Percentiles rank a stretch among this genome's conserved stretches.
These are phyloP conservation scores for Phalangium opilio DNA, from an alignment of 2,888 invertebrate species.

Conservation along the genomic window DNA sequence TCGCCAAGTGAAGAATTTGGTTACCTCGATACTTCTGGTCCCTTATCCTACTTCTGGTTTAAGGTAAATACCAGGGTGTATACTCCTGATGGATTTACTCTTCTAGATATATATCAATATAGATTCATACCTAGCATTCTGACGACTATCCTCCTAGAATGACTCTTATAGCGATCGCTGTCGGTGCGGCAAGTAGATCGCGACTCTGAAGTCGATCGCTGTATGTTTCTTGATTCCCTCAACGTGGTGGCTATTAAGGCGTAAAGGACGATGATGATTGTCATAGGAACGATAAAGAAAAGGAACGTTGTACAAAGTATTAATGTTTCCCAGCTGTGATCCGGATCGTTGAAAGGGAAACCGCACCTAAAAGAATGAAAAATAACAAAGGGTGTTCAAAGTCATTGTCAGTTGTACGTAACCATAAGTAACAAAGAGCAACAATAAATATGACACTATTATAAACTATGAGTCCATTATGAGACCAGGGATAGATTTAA, in stretches of 20 bases:
- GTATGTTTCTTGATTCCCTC: conserved; percentile 22
- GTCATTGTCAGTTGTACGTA: too few relatives aligned
- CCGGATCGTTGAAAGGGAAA: conserved; percentile 26
- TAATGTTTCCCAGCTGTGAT: conserved; percentile 24
- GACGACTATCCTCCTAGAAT: conserved; percentile 29
- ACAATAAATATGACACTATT: too few relatives aligned
- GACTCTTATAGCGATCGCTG: conserved; percentile 26
- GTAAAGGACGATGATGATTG: conserved; percentile 33
- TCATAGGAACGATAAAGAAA: conserved; percentile 36
- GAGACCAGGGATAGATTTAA: too few relatives aligned
- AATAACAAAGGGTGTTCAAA: too few relatives aligned
- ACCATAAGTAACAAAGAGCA: too few relatives aligned
- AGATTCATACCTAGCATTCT: conserved; percentile 30
- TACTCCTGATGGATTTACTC: too few relatives aligned
- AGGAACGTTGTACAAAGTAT: conserved; percentile 34
- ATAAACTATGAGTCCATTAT: too few relatives aligned
- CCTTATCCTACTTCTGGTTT: too few relatives aligned
- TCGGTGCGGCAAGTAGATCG: conserved; percentile 20
- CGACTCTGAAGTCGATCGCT: conserved; percentile 18
- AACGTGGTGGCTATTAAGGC: conserved; percentile 27
- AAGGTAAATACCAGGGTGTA: too few relatives aligned
- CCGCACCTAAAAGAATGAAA: conserved; percentile 24
- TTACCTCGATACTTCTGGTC: too few relatives aligned
- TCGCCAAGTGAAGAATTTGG: too few relatives aligned
- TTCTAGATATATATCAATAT: too few relatives aligned